These are phyloP conservation scores for Anticlea derivata DNA, from an alignment of 2,888 invertebrate species.

Conservation along the genomic window DNA sequence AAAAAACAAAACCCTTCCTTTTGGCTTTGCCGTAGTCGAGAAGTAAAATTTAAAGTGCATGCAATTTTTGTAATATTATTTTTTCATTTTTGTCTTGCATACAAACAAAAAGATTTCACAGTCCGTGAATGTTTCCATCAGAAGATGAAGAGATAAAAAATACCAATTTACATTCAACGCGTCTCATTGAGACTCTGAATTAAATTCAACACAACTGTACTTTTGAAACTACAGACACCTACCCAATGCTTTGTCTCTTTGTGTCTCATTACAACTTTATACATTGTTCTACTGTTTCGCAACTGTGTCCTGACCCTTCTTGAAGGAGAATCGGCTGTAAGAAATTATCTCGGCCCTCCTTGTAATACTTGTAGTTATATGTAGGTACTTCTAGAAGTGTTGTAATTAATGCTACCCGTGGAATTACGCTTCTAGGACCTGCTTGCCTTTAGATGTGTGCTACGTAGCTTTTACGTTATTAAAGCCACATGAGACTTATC, in stretches of 20 bases:
- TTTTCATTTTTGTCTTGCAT: no score
- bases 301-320: slow-evolving; percentile 42
- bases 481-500: no score
- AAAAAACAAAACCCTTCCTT: no score
- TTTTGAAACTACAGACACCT: background rate
- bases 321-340: slow-evolving; percentile 67
- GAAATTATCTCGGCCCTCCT: slow-evolving; percentile 67
- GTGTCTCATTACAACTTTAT: slow-evolving; percentile 22
- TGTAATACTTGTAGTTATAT: slow-evolving; percentile 40
- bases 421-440: slow-evolving; percentile 35
- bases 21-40: no score
- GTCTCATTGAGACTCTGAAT: slow-evolving; percentile 1
- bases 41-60: no score
- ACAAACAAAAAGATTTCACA: no score
- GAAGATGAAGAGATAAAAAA: no score
- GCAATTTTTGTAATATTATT: no score
- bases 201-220: background rate
- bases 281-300: slow-evolving; percentile 17
- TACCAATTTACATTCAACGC: no score
- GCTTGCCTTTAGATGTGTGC: slow-evolving; percentile 30
- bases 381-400: slow-evolving; percentile 61
- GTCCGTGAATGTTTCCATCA: no score
- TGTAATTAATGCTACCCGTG: slow-evolving; percentile 64
- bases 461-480: no score
- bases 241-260: background rate